Percentiles rank a stretch among this genome's conserved stretches.
phyloP scores from a whole-genome alignment of 2,888 invertebrate species.

The Griposia aprilina region DNA sequence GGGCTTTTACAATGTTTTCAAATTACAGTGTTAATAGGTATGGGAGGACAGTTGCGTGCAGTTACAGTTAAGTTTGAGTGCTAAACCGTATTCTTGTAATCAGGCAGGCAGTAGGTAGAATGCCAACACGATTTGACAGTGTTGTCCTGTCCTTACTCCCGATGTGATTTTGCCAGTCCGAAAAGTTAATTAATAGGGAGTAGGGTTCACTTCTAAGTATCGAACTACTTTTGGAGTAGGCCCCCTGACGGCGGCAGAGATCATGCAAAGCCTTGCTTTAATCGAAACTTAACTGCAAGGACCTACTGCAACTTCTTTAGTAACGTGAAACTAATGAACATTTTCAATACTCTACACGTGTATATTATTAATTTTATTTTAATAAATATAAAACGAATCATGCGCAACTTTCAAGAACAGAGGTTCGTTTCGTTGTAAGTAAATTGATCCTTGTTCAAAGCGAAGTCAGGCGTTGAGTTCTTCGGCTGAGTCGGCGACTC shows the following conservation, averaged over 20 bases:
- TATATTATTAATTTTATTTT: not conserved
- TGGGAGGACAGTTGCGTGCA: not conserved
- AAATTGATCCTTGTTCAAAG: constrained; percentile 72
- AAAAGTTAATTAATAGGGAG: too few species aligned
- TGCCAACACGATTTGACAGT: too few species aligned
- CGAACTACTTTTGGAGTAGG: too few species aligned
- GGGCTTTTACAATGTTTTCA: too few species aligned
- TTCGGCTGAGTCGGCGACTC: constrained; percentile 80
- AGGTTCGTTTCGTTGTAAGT: constrained; percentile 69
- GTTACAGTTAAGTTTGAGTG: not conserved
- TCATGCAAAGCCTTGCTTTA: too few species aligned
- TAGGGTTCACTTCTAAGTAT: too few species aligned
- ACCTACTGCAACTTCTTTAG: not conserved
- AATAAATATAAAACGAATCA: constrained; percentile 28
- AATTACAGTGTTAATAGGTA: too few species aligned
- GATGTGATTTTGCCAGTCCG: too few species aligned
- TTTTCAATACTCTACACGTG: not conserved
- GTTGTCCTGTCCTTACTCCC: too few species aligned
- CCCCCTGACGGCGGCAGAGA: too few species aligned
- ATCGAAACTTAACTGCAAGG: not conserved
- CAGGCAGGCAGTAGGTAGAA: too few species aligned
- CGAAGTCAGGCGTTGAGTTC: constrained; percentile 68
- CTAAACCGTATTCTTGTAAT: too few species aligned
- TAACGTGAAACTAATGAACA: not conserved
- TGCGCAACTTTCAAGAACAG: constrained; percentile 44